These are phyloP conservation scores for Eupithecia subumbrata DNA, from an alignment of 2,888 invertebrate genomes.

Conservation along the genomic window DNA sequence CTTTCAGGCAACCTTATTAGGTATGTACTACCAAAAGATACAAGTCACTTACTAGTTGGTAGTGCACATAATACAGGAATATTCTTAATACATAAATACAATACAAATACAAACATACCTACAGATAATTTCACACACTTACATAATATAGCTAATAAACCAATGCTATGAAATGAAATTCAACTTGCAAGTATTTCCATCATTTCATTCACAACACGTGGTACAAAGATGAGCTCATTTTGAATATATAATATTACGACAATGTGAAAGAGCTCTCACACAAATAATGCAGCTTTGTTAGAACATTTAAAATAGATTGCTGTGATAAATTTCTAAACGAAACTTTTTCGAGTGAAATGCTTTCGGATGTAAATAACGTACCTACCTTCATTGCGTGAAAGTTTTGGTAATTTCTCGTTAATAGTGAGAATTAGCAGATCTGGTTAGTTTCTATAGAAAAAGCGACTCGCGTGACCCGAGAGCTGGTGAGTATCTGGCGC, in stretches of 20 bases:
- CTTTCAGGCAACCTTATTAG: no score
- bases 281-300: conserved; percentile 59
- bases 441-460: not conserved
- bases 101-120: no score
- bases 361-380: conserved; percentile 43
- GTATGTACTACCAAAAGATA: no score
- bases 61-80: no score
- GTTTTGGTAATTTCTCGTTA: conserved; percentile 41
- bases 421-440: conserved; percentile 23
- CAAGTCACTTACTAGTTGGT: no score
- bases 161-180: not conserved
- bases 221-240: conserved; percentile 35
- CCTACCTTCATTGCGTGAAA: conserved; percentile 43
- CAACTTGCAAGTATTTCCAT: conserved; percentile 5
- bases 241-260: conserved; percentile 38
- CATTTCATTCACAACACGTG: conserved; percentile 32
- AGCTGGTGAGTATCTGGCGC: not conserved
- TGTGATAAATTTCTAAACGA: conserved; percentile 49
- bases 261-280: conserved; percentile 55
- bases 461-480: not conserved
- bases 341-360: conserved; percentile 53
- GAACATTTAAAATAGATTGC: conserved; percentile 51
- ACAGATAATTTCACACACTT: no score
- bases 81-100: no score
- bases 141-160: no score